Evolutionary conservation across 2,113 vertebrate species (phyloP).

Genomic region (Hystrix cristata): DNA sequence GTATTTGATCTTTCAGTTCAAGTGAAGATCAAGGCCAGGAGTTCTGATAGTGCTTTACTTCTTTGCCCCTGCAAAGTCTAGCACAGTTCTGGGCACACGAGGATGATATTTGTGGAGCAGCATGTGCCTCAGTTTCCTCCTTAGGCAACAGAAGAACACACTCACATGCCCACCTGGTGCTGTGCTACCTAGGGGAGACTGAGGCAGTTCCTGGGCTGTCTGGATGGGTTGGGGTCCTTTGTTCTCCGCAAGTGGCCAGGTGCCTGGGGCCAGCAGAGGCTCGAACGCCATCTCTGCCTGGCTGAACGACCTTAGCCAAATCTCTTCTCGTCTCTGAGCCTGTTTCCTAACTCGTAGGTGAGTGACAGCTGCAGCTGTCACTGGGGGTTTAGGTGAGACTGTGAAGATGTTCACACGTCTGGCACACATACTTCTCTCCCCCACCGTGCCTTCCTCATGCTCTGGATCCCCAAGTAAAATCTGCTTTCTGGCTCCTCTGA

Average conservation of each 20-base stretch:
- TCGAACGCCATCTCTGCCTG: neutral
- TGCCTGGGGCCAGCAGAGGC: neutral
- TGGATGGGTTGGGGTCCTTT: neutral
- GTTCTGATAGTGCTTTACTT: neutral
- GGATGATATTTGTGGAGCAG: neutral
- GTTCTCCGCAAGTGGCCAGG: neutral
- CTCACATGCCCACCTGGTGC: neutral
- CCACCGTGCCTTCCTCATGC: neutral
- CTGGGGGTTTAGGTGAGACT: neutral
- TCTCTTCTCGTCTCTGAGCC: neutral
- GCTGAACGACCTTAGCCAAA: neutral
- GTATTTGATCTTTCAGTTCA: slow-evolving; percentile 20
- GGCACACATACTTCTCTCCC: neutral
- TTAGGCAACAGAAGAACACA: neutral
- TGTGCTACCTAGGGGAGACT: neutral
- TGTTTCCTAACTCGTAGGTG: slow-evolving; percentile 3
- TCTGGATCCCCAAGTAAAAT: neutral
- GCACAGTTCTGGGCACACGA: neutral
- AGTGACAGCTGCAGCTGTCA: neutral
- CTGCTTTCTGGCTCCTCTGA: neutral
- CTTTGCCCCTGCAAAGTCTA: neutral
- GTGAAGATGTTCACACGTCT: neutral
- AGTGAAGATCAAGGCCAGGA: slow-evolving; percentile 22
- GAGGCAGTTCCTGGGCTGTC: neutral
- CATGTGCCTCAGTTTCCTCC: neutral